Conservation (phyloP, 23 tunicate genomes). For the Phallusia fumigata region DNA sequence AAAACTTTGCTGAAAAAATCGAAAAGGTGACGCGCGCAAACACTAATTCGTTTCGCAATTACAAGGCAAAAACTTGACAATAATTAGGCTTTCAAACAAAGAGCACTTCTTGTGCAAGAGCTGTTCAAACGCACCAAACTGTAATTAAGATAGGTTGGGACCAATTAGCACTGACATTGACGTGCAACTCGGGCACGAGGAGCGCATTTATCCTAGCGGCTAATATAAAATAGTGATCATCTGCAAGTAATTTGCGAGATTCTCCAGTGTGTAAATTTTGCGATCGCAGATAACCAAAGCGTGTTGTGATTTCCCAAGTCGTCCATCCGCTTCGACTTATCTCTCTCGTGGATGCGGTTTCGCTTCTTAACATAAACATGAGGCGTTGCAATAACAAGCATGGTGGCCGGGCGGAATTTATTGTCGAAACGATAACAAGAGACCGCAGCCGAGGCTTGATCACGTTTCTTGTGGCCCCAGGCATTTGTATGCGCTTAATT, state of each 20-base stretch:
- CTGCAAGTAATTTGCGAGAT: not conserved
- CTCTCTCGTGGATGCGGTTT: not conserved
- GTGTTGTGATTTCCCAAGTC: not conserved
- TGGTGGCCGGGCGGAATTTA: constrained; percentile 6
- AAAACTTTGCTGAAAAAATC: too few relatives aligned
- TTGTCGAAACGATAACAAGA: constrained; percentile 22
- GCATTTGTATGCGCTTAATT: not conserved
- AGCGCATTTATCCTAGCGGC: not conserved
- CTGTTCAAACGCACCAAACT: not conserved
- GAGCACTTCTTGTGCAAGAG: constrained; percentile 1
- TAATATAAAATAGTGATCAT: not conserved
- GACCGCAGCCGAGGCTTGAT: constrained; percentile 8
- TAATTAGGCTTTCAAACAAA: not conserved
- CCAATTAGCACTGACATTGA: constrained; percentile 2
- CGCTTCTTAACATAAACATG: constrained; percentile 1
- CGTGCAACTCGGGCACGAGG: not conserved
- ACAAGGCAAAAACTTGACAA: not conserved
- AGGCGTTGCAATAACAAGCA: constrained; percentile 9
- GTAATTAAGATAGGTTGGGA: not conserved
- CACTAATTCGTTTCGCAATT: not conserved
- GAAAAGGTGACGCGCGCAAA: too few relatives aligned
- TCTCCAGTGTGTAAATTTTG: not conserved
- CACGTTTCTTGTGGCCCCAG: constrained; percentile 28
- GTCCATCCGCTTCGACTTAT: not conserved
- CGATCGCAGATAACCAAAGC: not conserved